phyloP scores from a whole-genome alignment of 2,888 invertebrate species.

The Baronia brevicornis region DNA sequence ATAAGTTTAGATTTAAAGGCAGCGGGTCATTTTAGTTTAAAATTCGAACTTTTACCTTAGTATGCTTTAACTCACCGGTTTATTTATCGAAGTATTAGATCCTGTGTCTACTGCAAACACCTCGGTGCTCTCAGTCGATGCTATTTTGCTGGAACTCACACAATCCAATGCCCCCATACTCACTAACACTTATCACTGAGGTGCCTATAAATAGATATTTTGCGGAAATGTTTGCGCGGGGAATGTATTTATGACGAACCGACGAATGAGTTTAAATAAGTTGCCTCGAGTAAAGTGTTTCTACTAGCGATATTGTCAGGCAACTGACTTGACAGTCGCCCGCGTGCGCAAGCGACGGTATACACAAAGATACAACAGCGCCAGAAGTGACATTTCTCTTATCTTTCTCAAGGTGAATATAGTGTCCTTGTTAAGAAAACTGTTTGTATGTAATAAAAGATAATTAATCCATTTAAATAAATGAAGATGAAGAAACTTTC shows the following conservation, averaged over 20 bases:
- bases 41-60: too few species aligned
- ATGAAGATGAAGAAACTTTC: too few species aligned
- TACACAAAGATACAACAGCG: slow-evolving; percentile 7
- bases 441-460: too few species aligned
- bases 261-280: slow-evolving; percentile 6
- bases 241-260: slow-evolving; percentile 2
- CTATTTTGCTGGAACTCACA: slow-evolving; percentile 40
- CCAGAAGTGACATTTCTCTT: slow-evolving; percentile 21
- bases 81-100: slow-evolving; percentile 43
- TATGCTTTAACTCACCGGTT: slow-evolving; percentile 33
- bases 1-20: too few species aligned
- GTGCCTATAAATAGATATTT: not conserved
- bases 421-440: slow-evolving; percentile 12
- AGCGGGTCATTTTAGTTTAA: too few species aligned
- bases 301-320: slow-evolving; percentile 23
- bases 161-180: slow-evolving; percentile 57
- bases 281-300: slow-evolving; percentile 8
- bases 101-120: slow-evolving; percentile 47
- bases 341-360: slow-evolving; percentile 13
- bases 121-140: slow-evolving; percentile 52
- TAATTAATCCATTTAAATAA: not conserved
- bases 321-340: slow-evolving; percentile 23
- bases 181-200: slow-evolving; percentile 7
- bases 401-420: slow-evolving; percentile 10
- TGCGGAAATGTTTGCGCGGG: slow-evolving; percentile 5